Base-by-base conservation (phyloP, 2,113 vertebrate genomes). In the Cheilinus undulatus region DNA sequence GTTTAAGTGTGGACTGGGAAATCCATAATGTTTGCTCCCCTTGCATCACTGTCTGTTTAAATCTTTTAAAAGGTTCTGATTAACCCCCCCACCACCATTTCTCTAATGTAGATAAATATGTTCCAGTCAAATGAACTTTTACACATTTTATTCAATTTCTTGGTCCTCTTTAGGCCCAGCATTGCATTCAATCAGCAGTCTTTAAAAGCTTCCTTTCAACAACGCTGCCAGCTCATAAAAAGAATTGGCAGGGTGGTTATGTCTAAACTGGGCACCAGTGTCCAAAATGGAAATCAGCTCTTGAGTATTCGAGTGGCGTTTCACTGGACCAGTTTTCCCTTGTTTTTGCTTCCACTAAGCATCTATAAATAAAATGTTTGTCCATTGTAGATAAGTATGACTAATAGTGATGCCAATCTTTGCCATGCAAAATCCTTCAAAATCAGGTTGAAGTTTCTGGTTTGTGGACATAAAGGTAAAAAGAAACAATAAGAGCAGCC, bases 231-330 rank as follows among this genome's bases (percentile, higher is more conserved):
- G 11, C 24, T n/a, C 54, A n/a, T 7, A 48, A 12, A 42, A 51
- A 66, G 32, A 65, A 63, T 65, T 62, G 66, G 49, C 79, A 60
- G 58, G 8, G 22, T 5, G 1, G 30, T 62, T 17, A 60, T 38
- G 49, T 27, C 45, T 49, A 30, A 51, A 57, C 49, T 63, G 50
- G 76, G 64, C 34, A 62, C 54, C 22, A 23, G 28, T 38, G 62
- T 49, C 30, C 7, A 49, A 68, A 82, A 76, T 74, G 40, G 68
- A 82, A 84, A 82, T 53, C 6, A 77, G 69, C 57, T 60, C 48
- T 27, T 7, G 12, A 66, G 58, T 23, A 62, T 54, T 28, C 60
- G 32, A 34, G 11, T 34, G 20, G 49, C 49, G 49, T 42, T 48
- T 49, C n/a, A 61, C 54, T 26, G 30, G 14, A 17, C 15, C 43